Conservation (phyloP, 2,888 invertebrate genomes). For the Athripsodes cinereus region DNA sequence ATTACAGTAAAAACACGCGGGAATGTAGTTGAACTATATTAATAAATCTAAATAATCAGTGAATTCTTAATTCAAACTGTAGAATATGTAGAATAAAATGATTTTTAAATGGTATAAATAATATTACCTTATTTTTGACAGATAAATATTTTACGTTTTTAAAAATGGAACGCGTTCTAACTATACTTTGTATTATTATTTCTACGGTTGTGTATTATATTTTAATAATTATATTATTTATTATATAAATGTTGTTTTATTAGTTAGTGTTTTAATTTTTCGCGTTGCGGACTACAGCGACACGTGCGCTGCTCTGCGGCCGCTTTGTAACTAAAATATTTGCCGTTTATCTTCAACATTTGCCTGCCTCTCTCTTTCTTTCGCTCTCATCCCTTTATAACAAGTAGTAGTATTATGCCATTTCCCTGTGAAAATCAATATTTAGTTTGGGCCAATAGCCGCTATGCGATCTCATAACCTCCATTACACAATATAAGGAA, state of each 20-base stretch:
- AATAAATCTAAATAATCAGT: too few relatives aligned
- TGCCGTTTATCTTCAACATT: too few relatives aligned
- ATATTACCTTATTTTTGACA: too few relatives aligned
- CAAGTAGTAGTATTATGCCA: conserved; percentile 5
- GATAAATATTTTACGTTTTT: background rate
- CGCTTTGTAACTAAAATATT: background rate
- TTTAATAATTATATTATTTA: too few relatives aligned
- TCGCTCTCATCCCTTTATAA: conserved; percentile 5
- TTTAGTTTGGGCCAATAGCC: conserved; percentile 24
- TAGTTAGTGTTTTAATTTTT: background rate
- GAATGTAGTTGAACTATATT: background rate
- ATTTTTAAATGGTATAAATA: too few relatives aligned
- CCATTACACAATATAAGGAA: conserved; percentile 20
- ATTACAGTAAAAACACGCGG: too few relatives aligned
- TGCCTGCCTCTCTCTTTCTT: conserved; percentile 5
- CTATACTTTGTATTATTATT: too few relatives aligned
- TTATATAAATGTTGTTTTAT: background rate
- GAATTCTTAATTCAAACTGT: too few relatives aligned
- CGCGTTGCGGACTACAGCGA: background rate
- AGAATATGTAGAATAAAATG: too few relatives aligned
- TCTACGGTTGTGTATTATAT: too few relatives aligned
- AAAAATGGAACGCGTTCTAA: background rate
- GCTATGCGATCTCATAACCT: conserved; percentile 25
- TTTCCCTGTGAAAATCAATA: conserved; percentile 23
- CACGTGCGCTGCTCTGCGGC: background rate